These are phyloP conservation scores for Polyergus mexicanus DNA, from an alignment of 1,140 invertebrate genomes.

Conservation along the genomic window DNA sequence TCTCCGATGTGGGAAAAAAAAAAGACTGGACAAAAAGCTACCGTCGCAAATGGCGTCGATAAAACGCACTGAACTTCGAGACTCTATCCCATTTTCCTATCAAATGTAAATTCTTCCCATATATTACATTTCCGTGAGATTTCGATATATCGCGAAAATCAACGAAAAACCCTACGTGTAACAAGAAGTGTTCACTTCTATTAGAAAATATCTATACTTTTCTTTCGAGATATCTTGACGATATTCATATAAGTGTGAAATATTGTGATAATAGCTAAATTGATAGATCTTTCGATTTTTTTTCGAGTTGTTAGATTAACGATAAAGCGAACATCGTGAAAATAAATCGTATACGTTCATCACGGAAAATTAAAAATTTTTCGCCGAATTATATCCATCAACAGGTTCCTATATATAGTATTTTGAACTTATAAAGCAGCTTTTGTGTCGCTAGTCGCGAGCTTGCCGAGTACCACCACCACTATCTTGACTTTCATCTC, in stretches of 20 bases:
- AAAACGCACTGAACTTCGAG: conserved; percentile 25
- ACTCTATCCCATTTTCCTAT: conserved; percentile 15
- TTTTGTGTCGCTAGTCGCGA: neutral
- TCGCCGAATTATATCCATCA: neutral
- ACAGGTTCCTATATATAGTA: conserved; percentile 22
- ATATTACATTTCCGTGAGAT: conserved; percentile 33
- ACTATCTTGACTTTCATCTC: neutral
- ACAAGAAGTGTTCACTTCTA: neutral
- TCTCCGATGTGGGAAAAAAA: conserved; percentile 24
- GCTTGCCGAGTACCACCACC: neutral
- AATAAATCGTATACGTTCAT: neutral
- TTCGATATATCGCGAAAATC: conserved; percentile 23
- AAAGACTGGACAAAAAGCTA: conserved; percentile 43
- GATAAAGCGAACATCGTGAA: neutral
- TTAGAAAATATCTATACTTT: neutral
- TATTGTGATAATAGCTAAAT: neutral
- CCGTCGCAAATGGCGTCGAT: conserved; percentile 41
- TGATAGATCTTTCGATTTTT: neutral
- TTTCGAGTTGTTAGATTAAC: neutral
- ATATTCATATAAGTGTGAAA: neutral
- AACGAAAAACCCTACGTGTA: neutral
- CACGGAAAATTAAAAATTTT: neutral
- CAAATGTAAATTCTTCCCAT: conserved; percentile 30
- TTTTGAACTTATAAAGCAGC: conserved; percentile 38
- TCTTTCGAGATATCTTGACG: neutral